Evolutionary conservation across 2,113 vertebrate genomes (phyloP).

Genomic region (Mustela lutreola): DNA sequence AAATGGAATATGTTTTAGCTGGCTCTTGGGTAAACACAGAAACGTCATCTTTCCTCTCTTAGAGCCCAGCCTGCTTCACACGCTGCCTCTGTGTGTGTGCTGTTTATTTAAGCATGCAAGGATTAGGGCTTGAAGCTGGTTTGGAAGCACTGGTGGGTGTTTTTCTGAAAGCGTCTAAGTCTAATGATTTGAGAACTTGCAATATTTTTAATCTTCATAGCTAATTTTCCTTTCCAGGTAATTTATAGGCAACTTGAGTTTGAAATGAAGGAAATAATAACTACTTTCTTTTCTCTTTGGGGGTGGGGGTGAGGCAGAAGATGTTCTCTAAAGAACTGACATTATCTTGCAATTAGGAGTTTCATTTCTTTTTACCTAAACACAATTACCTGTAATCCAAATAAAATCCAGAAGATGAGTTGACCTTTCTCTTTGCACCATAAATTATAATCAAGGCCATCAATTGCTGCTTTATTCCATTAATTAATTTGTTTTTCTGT

Average conservation of each 20-base stretch:
- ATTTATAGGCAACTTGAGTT: slow-evolving; percentile 71
- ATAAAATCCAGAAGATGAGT: slow-evolving; percentile 72
- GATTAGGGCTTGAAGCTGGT: slow-evolving; percentile 36
- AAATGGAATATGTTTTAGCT: slow-evolving; percentile 74
- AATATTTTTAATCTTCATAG: slow-evolving; percentile 59
- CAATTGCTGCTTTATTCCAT: slow-evolving; percentile 60
- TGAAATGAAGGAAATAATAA: slow-evolving; percentile 63
- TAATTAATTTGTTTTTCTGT: slow-evolving; percentile 79
- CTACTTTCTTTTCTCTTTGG: slow-evolving; percentile 51
- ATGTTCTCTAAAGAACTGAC: slow-evolving; percentile 63
- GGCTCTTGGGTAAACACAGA: slow-evolving; percentile 70
- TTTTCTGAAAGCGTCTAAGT: slow-evolving; percentile 43
- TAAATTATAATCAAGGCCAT: slow-evolving; percentile 73
- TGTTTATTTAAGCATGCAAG: slow-evolving; percentile 55
- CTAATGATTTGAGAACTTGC: slow-evolving; percentile 43
- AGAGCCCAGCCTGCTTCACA: slow-evolving; percentile 48
- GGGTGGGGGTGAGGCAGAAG: background rate
- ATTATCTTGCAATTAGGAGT: slow-evolving; percentile 74
- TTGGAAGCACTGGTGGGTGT: slow-evolving; percentile 35
- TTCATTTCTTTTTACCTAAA: slow-evolving; percentile 71
- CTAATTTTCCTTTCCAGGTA: slow-evolving; percentile 61
- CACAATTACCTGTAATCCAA: slow-evolving; percentile 73
- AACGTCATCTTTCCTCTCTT: slow-evolving; percentile 50
- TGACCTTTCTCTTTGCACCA: slow-evolving; percentile 75
- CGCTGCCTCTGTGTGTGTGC: background rate